These are phyloP conservation scores for Sciurus vulgaris DNA, from an alignment of 2,797 vertebrate genomes.

Conservation along the genomic window DNA sequence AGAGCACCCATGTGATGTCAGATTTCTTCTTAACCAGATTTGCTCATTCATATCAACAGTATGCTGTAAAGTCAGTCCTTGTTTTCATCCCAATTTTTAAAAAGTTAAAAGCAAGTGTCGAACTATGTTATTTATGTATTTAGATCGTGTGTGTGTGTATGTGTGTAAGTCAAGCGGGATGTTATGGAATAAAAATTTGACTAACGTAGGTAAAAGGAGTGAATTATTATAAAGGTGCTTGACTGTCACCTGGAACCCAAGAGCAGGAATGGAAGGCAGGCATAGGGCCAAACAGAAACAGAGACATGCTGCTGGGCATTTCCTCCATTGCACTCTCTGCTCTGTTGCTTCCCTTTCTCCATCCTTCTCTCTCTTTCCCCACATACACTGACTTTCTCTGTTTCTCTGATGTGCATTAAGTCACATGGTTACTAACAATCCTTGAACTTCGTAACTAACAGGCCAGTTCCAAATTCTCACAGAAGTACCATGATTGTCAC, in stretches of 20 bases:
- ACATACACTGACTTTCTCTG: not conserved
- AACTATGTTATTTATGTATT: not conserved
- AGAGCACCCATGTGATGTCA: not conserved
- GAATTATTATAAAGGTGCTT: not conserved
- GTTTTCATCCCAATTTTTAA: slow-evolving; percentile 7
- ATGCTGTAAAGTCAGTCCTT: not conserved
- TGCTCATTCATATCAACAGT: not conserved
- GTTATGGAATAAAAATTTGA: not conserved
- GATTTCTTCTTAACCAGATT: not conserved
- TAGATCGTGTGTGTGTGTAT: not conserved
- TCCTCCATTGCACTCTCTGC: too few species aligned
- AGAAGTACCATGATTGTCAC: not conserved
- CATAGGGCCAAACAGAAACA: not conserved
- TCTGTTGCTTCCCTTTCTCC: not conserved
- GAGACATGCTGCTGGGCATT: not conserved
- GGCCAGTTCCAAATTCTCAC: not conserved
- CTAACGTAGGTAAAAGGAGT: not conserved
- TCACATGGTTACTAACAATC: not conserved
- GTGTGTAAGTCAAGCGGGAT: not conserved
- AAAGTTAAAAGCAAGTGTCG: slow-evolving; percentile 6
- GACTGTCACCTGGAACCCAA: not conserved
- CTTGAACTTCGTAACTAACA: not conserved
- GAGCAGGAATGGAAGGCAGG: not conserved
- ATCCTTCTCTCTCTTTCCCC: not conserved
- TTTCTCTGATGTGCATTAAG: not conserved